Conservation (phyloP, 2,113 vertebrate species). For the Anguilla japonica region DNA sequence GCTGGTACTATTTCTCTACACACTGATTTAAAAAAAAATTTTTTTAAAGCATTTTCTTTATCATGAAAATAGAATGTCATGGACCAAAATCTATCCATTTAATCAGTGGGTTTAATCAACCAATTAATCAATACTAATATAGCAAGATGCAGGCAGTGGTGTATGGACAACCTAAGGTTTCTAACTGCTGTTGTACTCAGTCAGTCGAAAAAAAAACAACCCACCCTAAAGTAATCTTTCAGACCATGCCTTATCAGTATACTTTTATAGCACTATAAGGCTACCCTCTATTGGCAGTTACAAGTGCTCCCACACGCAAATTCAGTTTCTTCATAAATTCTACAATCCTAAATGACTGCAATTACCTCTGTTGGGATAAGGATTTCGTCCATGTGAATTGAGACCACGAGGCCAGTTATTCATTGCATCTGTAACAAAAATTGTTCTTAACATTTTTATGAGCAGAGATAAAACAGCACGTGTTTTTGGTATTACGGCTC, state of each 20-base stretch:
- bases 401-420: neutral
- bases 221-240: neutral
- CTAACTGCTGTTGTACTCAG: too few species aligned
- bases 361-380: neutral
- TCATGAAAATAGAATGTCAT: too few species aligned
- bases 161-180: too few species aligned
- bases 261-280: neutral
- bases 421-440: neutral
- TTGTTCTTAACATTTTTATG: constrained; percentile 1
- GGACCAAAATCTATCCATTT: too few species aligned
- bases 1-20: too few species aligned
- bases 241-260: neutral
- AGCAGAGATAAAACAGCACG: neutral
- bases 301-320: neutral
- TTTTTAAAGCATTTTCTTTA: too few species aligned
- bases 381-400: neutral
- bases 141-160: too few species aligned
- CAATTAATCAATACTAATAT: too few species aligned
- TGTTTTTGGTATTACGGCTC: neutral
- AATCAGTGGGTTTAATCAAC: too few species aligned
- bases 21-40: too few species aligned
- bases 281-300: neutral
- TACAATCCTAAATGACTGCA: neutral
- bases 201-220: too few species aligned
- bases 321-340: neutral